These are phyloP conservation scores for Drosophila lacicola DNA, from an alignment of 2,888 invertebrate species.

Conservation along the genomic window DNA sequence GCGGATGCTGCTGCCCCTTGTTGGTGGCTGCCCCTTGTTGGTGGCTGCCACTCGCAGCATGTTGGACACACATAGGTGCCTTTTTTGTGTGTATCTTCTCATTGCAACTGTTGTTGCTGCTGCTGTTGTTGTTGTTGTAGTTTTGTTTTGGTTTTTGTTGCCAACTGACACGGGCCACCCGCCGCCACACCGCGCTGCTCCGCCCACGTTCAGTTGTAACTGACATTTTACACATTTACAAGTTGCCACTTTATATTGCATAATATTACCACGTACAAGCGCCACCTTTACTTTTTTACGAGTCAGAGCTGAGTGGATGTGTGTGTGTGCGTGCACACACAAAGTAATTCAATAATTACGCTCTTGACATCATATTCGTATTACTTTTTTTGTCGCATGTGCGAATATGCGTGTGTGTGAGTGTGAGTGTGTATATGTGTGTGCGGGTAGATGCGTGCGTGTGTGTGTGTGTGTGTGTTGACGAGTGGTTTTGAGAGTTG, in stretches of 20 bases:
- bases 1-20: constrained; percentile 28
- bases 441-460: constrained; percentile 2
- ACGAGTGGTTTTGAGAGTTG: constrained; percentile 43
- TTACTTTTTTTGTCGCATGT: constrained; percentile 47
- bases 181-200: background rate
- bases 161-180: constrained; percentile 23
- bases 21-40: constrained; percentile 28
- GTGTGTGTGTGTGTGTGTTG: constrained; percentile 19
- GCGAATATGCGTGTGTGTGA: constrained; percentile 16
- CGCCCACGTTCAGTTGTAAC: constrained; percentile 54
- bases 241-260: constrained; percentile 80
- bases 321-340: constrained; percentile 28
- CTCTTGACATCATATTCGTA: constrained; percentile 78
- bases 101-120: constrained; percentile 33
- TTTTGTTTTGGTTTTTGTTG: constrained; percentile 56
- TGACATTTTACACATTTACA: constrained; percentile 80
- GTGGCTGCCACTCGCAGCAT: constrained; percentile 27
- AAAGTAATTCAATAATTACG: constrained; percentile 77
- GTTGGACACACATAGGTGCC: constrained; percentile 38
- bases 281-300: constrained; percentile 66
- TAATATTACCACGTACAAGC: constrained; percentile 76
- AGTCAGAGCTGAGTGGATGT: constrained; percentile 33
- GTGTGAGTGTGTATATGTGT: constrained; percentile 10
- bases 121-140: constrained; percentile 28
- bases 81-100: constrained; percentile 29